Percentiles rank a stretch among this genome's conserved stretches.
phyloP scores from a whole-genome alignment of 1,140 invertebrate species.

The Ptiloglossa arizonensis region DNA sequence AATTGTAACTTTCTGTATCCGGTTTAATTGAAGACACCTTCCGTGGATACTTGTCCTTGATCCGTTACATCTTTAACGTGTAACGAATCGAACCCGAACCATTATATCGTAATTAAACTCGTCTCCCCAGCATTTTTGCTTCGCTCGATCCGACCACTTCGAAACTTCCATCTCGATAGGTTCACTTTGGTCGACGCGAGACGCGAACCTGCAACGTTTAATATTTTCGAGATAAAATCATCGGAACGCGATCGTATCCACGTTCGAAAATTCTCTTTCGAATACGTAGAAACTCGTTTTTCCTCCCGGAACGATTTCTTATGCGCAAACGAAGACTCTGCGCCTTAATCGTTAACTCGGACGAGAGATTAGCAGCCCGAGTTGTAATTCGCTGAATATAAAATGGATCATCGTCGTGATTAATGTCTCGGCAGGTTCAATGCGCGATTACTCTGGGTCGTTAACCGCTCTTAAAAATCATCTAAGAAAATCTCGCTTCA shows the following conservation, averaged over 20 bases:
- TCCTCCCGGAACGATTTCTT: conserved; percentile 5
- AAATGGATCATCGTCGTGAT: conserved; percentile 42
- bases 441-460: conserved; percentile 36
- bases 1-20: too few species aligned
- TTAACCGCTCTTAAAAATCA: conserved; percentile 35
- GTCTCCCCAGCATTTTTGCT: background rate
- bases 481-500: conserved; percentile 7
- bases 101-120: background rate
- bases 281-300: background rate
- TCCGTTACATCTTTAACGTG: too few species aligned
- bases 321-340: too few species aligned
- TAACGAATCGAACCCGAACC: too few species aligned
- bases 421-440: conserved; percentile 25
- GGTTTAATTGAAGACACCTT: too few species aligned
- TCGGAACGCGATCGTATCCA: background rate
- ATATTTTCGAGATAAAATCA: background rate
- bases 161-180: too few species aligned
- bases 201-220: too few species aligned
- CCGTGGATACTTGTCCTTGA: too few species aligned
- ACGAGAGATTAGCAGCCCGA: too few species aligned
- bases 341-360: conserved; percentile 22
- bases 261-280: background rate
- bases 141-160: too few species aligned
- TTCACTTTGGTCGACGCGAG: too few species aligned
- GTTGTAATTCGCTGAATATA: conserved; percentile 27